Percentiles rank a stretch among this genome's conserved stretches.
Conservation (phyloP, 2,888 invertebrate species). For the Lasioglossum vierecki region DNA sequence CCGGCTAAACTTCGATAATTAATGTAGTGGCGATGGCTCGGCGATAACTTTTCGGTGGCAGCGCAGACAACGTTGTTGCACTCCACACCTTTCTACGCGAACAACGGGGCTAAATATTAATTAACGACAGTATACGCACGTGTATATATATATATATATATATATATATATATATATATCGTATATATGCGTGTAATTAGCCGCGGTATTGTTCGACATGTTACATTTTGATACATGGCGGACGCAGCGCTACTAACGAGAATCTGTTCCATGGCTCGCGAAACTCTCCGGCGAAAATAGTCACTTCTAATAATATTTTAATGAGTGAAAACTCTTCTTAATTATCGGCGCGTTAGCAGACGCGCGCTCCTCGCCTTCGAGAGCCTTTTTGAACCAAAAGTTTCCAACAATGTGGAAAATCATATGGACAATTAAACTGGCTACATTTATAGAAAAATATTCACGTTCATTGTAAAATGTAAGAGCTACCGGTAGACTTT, state of each 20-base stretch:
- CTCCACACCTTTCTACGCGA: constrained; percentile 11
- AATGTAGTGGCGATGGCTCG: constrained; percentile 22
- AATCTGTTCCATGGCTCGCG: neutral
- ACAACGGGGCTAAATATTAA: constrained; percentile 24
- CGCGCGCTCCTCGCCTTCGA: neutral
- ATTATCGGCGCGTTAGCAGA: neutral
- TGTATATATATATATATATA: no score
- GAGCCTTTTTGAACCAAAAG: neutral
- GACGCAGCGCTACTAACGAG: neutral
- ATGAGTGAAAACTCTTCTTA: neutral
- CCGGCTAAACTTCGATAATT: constrained; percentile 46
- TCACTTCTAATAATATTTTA: neutral
- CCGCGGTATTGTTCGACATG: constrained; percentile 15
- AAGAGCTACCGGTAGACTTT: no score
- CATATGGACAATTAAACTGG: neutral
- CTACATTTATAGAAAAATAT: neutral
- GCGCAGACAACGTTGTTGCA: constrained; percentile 20
- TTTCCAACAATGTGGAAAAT: neutral
- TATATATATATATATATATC: neutral
- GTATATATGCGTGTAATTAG: neutral
- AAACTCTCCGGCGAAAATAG: neutral
- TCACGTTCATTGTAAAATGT: neutral
- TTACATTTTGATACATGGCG: neutral
- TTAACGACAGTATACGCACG: constrained; percentile 4
- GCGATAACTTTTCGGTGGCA: constrained; percentile 34